Evolutionary conservation across 2,797 vertebrate species (phyloP), one percentile per base, ranked within the genome.

Genomic region (Melanotaenia parkinsoni): DNA sequence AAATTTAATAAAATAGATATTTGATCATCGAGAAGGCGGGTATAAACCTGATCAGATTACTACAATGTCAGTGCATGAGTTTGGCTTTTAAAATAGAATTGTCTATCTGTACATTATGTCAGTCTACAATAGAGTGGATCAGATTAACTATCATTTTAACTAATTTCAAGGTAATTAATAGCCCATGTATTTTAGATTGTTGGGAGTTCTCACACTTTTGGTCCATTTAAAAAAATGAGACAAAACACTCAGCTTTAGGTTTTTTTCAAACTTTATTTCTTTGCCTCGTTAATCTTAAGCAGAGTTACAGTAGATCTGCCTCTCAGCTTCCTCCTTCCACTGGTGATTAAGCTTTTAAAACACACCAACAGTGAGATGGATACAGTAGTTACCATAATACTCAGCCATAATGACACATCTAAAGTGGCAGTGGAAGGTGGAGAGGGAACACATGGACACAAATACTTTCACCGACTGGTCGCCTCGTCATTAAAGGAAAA

Each of bases 371-470:
- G 73, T 82, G 80, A 87, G 84, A 93, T 93, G 91, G 87, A 86
- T 90, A 94, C 91, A 95, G 84, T 85, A 92, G 92, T 90, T 92
- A 84, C 91, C 85, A 92, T 88, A 84, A 78, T 79, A 92, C 86
- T 90, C 86, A 84, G 87, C 71, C 82, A 86, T 77, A 80, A 90
- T 43, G 53, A 88, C 88, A 91, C 88, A 91, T 90, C 89, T 92
- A 93, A 81, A 76, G 83, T 87, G 84, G 83, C 74, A 71, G 79
- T 71, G 76, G 80, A 76, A 82, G 83, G 72, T 76, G 86, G 58
- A 85, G 74, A 62, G 67, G 86, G 88, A 79, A 77, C 85, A 94
- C 93, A 94, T 82, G 10, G 88, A 94, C 87, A 95, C 92, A 89
- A 92, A 94, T 83, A 93, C 87, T 86, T 86, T 89, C 89, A 92